These are phyloP conservation scores for Psammodynastes pulverulentus DNA, from an alignment of 2,113 vertebrate species.

Conservation along the genomic window DNA sequence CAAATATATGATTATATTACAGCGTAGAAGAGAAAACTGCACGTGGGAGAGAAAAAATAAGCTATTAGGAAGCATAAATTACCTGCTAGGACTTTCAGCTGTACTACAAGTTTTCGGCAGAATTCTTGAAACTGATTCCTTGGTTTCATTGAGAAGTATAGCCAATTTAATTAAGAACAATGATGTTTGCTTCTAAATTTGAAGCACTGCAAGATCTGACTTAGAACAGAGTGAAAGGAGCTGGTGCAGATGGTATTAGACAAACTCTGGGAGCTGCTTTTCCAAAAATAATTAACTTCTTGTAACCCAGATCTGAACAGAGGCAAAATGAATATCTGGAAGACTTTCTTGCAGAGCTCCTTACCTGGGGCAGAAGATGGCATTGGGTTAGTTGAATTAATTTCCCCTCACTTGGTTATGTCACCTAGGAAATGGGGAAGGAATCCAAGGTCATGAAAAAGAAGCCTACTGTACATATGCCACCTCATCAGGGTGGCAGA, in stretches of 20 bases:
- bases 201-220: slow-evolving; percentile 57
- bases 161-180: slow-evolving; percentile 49
- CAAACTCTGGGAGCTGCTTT: slow-evolving; percentile 60
- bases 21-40: not conserved
- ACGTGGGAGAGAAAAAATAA: not conserved
- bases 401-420: slow-evolving; percentile 6
- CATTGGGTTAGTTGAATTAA: not conserved
- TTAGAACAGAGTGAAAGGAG: slow-evolving; percentile 63
- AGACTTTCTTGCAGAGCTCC: not conserved
- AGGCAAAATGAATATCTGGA: not conserved
- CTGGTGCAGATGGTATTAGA: slow-evolving; percentile 60
- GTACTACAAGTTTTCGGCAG: slow-evolving; percentile 46
- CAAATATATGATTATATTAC: not conserved
- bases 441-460: not conserved
- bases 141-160: slow-evolving; percentile 19
- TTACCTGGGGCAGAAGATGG: not conserved
- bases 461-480: not conserved
- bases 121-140: slow-evolving; percentile 48
- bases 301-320: slow-evolving; percentile 49
- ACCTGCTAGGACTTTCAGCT: slow-evolving; percentile 40
- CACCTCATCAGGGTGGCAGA: not conserved
- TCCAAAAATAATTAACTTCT: slow-evolving; percentile 66
- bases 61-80: slow-evolving; percentile 39
- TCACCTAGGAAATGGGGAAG: not conserved
- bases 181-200: slow-evolving; percentile 56